These are phyloP conservation scores for Aplidium turbinatum DNA, from an alignment of 23 tunicate genomes.

Conservation along the genomic window DNA sequence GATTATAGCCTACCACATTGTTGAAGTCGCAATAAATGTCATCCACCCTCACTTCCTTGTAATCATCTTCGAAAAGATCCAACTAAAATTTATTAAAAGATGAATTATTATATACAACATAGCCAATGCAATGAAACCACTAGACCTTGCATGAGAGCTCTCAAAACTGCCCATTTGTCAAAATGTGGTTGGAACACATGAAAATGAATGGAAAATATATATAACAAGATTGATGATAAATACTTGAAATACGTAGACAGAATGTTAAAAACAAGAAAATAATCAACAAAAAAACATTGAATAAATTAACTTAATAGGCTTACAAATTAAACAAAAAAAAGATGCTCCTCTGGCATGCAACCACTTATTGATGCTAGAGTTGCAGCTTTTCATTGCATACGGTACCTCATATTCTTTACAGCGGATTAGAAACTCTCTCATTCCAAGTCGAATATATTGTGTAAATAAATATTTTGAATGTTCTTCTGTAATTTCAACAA, in stretches of 20 bases:
- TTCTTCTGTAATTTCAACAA: slow-evolving; percentile 48
- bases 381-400: neutral
- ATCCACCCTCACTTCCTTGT: neutral
- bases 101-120: neutral
- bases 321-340: too few relatives aligned
- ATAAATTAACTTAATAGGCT: too few relatives aligned
- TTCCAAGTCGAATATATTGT: slow-evolving; percentile 55
- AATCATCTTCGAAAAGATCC: neutral
- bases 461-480: slow-evolving; percentile 72
- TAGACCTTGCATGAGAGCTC: neutral
- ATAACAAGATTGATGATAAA: too few relatives aligned
- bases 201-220: too few relatives aligned
- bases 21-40: neutral
- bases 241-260: too few relatives aligned
- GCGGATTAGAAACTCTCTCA: slow-evolving; percentile 7
- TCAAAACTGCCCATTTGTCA: too few relatives aligned
- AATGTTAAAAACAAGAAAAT: neutral
- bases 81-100: neutral
- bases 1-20: neutral
- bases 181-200: too few relatives aligned
- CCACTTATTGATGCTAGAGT: neutral
- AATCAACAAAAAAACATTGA: too few relatives aligned
- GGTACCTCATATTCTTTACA: neutral
- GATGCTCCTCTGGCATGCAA: too few relatives aligned
- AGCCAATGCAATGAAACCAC: neutral